Percentiles rank a stretch among this genome's conserved stretches.
Conservation (phyloP, 1,140 invertebrate species). For the Pararge aegeria region DNA sequence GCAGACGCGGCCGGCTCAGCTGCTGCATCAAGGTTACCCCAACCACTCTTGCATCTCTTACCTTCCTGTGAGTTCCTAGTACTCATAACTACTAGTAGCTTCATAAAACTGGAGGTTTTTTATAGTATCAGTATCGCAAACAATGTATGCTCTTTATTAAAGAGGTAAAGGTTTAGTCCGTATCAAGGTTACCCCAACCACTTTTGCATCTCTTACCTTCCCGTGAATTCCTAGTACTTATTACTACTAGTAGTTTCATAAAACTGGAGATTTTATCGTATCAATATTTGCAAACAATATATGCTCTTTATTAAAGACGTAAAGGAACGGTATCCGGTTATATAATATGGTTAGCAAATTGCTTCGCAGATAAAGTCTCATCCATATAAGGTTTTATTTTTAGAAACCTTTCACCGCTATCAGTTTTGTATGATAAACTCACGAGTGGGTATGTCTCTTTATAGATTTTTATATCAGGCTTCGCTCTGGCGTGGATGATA, state of each 20-base stretch:
- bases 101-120: background rate
- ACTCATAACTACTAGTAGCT: slow-evolving; percentile 19
- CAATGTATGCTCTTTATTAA: background rate
- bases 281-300: background rate
- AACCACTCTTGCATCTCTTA: slow-evolving; percentile 59
- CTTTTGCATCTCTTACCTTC: slow-evolving; percentile 56
- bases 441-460: background rate
- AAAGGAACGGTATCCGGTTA: background rate
- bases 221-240: slow-evolving; percentile 27
- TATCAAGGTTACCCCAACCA: slow-evolving; percentile 27
- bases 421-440: background rate
- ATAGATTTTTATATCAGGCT: background rate
- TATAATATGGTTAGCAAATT: background rate
- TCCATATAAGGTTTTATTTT: background rate
- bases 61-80: slow-evolving; percentile 29
- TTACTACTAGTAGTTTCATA: slow-evolving; percentile 15
- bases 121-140: background rate
- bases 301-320: background rate
- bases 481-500: background rate
- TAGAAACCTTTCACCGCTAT: background rate
- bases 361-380: background rate
- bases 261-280: background rate
- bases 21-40: slow-evolving; percentile 68
- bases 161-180: background rate
- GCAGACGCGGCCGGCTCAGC: slow-evolving; percentile 63